These are phyloP conservation scores for Danio jaintianensis DNA, from an alignment of 2,797 vertebrate genomes.

Conservation along the genomic window DNA sequence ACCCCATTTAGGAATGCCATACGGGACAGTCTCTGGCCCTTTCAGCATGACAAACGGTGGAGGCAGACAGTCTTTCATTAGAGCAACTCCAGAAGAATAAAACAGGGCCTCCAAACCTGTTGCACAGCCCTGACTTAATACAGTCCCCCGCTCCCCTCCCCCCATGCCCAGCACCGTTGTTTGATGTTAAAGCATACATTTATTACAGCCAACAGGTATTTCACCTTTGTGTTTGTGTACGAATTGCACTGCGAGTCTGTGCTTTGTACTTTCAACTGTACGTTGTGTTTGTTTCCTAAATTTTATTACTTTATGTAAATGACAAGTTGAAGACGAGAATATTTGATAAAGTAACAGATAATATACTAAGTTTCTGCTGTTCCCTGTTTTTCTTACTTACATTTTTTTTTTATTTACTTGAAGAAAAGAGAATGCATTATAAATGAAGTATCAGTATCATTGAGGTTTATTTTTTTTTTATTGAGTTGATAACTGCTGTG, in stretches of 20 bases:
- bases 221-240: conserved; percentile 26
- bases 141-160: conserved; percentile 3
- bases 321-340: neutral
- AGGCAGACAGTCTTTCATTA: conserved; percentile 96
- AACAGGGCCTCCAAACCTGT: conserved; percentile 11
- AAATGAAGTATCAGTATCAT: neutral
- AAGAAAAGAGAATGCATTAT: conserved; percentile 7
- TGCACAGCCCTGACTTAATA: conserved; percentile 9
- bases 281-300: conserved; percentile 1
- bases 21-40: conserved; percentile 93
- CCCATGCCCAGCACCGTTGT: conserved; percentile 10
- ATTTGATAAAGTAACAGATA: conserved; percentile 3
- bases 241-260: conserved; percentile 31
- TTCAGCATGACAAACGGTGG: conserved; percentile 92
- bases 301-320: conserved; percentile 24
- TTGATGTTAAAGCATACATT: conserved; percentile 25
- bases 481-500: too few relatives aligned
- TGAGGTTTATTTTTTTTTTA: neutral
- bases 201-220: neutral
- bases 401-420: too few relatives aligned
- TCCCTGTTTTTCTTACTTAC: neutral
- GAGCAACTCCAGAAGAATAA: conserved; percentile 44
- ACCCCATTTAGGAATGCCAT: conserved; percentile 86
- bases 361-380: neutral
- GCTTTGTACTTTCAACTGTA: neutral